Evolutionary conservation across 2,797 vertebrate genomes (phyloP), one percentile per base, ranked within the genome.

Genomic region (Momotus momota): DNA sequence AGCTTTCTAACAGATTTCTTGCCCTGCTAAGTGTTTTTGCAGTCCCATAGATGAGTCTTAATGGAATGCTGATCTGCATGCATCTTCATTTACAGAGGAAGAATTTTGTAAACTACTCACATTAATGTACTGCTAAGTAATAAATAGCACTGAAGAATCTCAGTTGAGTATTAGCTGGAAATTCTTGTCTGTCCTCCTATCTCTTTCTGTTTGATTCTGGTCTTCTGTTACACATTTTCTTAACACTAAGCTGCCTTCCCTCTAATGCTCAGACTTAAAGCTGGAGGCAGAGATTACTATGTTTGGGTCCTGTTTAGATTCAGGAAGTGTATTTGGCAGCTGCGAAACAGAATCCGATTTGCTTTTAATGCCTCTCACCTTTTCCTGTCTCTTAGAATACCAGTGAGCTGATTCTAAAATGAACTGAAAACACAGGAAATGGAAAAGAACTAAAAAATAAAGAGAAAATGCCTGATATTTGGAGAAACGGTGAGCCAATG

Each of bases 281-380:
- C 0, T 46, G 57, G 51, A 82, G 61, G 45, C 55, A 67, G 45
- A 62, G 43, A n/a, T 20, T 66, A 43, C 29, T 64, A 1, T 49
- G 22, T 82, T 33, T 52, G 57, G 51, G 55, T 75, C 13, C 54
- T 43, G 6, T 73, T 48, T 41, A 88, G 31, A 74, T 81, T 74
- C 62, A 81, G 69, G 61, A 83, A 67, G 65, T 38, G 38, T 38
- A 52, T 23, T 49, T 69, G 40, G 58, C 77, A 90, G 66, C 54
- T 65, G 49, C 73, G 46, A 84, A 78, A 38, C 12, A 14, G 23
- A 74, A 62, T n/a, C 55, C 19, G 46, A 60, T 69, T 55, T 77
- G 33, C 31, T 58, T 69, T 22, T 87, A 85, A 45, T 77, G 80
- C 61, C n/a, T 84, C 60, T 88, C 27, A 60, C 40, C n/a, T 88